These are phyloP conservation scores for Microplitis mediator DNA, from an alignment of 1,140 invertebrate species.

Conservation along the genomic window DNA sequence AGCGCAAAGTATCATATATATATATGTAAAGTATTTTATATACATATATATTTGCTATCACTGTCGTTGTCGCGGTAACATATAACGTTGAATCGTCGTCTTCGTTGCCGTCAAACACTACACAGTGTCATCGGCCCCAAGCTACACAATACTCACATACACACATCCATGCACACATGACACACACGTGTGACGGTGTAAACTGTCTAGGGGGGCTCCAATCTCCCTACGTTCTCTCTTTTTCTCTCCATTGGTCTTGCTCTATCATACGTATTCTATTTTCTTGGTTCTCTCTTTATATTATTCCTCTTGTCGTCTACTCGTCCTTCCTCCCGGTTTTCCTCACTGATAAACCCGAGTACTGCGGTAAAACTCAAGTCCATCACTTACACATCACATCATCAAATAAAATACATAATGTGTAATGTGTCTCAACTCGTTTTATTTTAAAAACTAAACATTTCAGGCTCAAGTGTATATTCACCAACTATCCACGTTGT, in stretches of 20 bases:
- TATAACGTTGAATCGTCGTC: conserved; percentile 7
- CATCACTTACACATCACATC: neutral
- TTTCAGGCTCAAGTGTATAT: too few relatives aligned
- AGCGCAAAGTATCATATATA: neutral
- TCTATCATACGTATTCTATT: conserved; percentile 21
- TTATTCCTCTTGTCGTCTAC: neutral
- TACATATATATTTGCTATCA: too few relatives aligned
- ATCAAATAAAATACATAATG: neutral
- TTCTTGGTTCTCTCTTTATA: neutral
- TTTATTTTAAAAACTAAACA: too few relatives aligned
- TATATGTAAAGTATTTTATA: too few relatives aligned
- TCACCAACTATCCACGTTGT: too few relatives aligned
- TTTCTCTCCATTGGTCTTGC: neutral
- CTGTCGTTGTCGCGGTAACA: neutral
- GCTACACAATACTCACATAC: too few relatives aligned
- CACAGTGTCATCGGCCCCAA: conserved; percentile 38
- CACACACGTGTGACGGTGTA: neutral
- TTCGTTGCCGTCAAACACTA: conserved; percentile 35
- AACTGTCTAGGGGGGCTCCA: neutral
- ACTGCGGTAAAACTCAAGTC: neutral
- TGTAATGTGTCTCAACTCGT: too few relatives aligned
- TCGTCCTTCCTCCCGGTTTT: neutral
- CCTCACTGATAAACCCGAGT: conserved; percentile 10
- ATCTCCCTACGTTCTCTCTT: conserved; percentile 19
- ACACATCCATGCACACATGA: too few relatives aligned